Percentiles rank a stretch among this genome's conserved stretches.
Conservation (phyloP, 2,888 invertebrate species). For the Polyommatus iphigenia region DNA sequence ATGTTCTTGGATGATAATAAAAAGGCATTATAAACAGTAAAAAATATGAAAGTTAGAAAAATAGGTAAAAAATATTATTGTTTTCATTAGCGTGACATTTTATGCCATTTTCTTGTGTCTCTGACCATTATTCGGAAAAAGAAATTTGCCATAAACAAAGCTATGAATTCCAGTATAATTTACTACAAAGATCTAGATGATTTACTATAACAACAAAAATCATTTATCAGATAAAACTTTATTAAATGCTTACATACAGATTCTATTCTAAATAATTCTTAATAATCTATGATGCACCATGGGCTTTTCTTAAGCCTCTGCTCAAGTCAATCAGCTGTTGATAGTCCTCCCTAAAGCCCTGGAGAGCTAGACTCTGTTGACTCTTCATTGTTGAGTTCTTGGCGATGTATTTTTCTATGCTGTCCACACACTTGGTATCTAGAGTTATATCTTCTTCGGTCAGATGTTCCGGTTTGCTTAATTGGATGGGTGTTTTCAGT, state of each 20-base stretch:
- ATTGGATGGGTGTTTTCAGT: conserved; percentile 63
- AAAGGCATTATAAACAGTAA: conserved; percentile 58
- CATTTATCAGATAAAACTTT: conserved; percentile 1
- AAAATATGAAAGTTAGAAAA: not conserved
- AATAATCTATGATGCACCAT: conserved; percentile 71
- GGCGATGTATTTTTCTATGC: conserved; percentile 82
- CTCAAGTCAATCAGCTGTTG: conserved; percentile 80
- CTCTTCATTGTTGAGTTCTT: conserved; percentile 83
- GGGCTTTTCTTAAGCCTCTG: conserved; percentile 84
- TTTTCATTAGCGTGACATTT: not conserved
- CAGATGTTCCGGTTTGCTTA: conserved; percentile 70
- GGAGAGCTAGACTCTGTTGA: conserved; percentile 85
- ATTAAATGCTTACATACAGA: conserved; percentile 28
- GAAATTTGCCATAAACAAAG: not conserved
- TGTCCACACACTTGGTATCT: conserved; percentile 78
- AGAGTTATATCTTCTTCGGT: conserved; percentile 76
- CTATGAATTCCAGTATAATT: not conserved
- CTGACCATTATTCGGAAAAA: too few relatives aligned
- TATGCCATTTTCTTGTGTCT: not conserved
- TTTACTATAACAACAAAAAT: not conserved
- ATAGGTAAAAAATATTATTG: not conserved
- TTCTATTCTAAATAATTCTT: conserved; percentile 51
- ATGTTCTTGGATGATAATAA: conserved; percentile 64
- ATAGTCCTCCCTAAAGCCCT: conserved; percentile 84
- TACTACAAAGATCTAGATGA: too few relatives aligned